Evolutionary conservation across 2,113 vertebrate species (phyloP).

Genomic region (Cochlearius cochlearius): DNA sequence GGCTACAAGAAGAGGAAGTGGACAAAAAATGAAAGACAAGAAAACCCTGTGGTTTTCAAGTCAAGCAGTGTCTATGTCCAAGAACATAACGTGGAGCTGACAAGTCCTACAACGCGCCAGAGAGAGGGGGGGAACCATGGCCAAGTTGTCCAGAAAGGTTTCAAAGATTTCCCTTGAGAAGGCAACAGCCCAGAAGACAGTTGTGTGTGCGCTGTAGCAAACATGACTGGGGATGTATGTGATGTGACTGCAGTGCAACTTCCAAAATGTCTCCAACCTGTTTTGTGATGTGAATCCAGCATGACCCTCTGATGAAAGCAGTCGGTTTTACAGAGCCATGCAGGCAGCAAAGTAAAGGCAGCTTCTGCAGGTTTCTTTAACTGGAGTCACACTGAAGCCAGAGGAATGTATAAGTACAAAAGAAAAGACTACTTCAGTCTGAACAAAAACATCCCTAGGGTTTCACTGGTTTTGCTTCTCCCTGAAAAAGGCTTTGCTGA

Average conservation of each 20-base stretch:
- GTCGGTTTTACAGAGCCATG: not conserved
- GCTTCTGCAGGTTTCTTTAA: not conserved
- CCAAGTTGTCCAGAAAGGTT: not conserved
- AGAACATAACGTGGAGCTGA: not conserved
- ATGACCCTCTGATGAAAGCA: not conserved
- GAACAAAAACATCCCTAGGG: not conserved
- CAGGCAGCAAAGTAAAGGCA: not conserved
- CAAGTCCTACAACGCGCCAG: not conserved
- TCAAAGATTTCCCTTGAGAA: not conserved
- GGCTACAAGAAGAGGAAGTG: not conserved
- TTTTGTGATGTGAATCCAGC: not conserved
- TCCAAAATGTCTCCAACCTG: not conserved
- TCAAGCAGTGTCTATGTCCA: not conserved
- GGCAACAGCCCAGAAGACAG: not conserved
- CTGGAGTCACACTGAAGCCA: not conserved
- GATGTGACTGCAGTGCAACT: not conserved
- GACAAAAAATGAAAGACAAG: not conserved
- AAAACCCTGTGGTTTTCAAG: not conserved
- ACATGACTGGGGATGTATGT: not conserved
- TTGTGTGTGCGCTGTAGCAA: fast-evolving
- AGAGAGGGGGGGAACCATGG: not conserved
- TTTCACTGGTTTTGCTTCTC: not conserved
- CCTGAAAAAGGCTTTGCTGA: not conserved
- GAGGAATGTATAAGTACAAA: not conserved
- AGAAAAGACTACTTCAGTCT: not conserved